Base-by-base conservation (phyloP, 37 sponge, comb jelly and placozoan species). In the Tethya wilhelma region DNA sequence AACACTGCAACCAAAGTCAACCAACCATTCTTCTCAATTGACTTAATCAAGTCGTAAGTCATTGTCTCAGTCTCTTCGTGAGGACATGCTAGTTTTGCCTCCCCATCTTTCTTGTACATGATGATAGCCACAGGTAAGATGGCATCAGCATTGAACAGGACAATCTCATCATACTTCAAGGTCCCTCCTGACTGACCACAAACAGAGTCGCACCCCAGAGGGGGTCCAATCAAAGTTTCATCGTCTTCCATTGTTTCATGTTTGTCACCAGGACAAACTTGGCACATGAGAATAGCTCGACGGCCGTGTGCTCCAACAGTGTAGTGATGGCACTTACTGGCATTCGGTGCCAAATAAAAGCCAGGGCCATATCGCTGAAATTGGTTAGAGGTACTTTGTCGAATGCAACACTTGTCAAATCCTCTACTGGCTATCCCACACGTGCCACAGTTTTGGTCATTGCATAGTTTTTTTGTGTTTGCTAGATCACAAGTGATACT, bases 321-420 rank as follows among this genome's bases (percentile, higher is more conserved):
- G 80, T 93, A 93, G 38, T 93, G 89, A 30, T 93, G 93, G 62
- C 88, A 93, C 39, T 93, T 93, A 4, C 90, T 89, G 2, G 90
- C 85, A 58, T 93, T 81, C 43, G 90, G 90, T 25, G 89, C 89
- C 2, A 93, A 71, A 56, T 93, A 93, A 34, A 93, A 74, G 19
- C 85, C 93, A 0, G 77, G n/a, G 0, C 93, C 93, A 76, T 84
- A 78, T 19, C 93, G 77, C 38, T 81, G 72, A 71, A 93, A 69
- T 40, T 43, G 41, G 30, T 14, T 22, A 20, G 79, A 79, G 11
- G 87, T 87, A 45, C 87, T 86, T 1, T 25, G 73, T 37, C 60
- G 38, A 44, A 80, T 60, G 32, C 44, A 40, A 8, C 34, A 23
- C 23, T 34, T 2, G 14, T 80, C 65, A 71, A 89, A 89, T 28